Conservation (phyloP, 2,113 vertebrate species). For the Rhinoptilus africanus region DNA sequence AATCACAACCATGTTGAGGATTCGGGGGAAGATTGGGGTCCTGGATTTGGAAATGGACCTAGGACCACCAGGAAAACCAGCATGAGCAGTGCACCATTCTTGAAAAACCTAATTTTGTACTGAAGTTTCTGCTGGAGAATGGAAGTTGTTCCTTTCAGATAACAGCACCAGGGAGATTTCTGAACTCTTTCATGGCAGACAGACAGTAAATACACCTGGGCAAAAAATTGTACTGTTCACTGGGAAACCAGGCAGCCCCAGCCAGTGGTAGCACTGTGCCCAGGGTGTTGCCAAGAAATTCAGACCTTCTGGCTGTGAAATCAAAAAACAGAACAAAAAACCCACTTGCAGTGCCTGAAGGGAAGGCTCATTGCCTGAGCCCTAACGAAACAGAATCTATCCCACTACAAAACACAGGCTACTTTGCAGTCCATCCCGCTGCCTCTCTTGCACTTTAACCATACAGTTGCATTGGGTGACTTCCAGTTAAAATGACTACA, state of each 20-base stretch:
- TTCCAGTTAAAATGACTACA: not conserved
- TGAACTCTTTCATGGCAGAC: not conserved
- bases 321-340: not conserved
- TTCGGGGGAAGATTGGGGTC: not conserved
- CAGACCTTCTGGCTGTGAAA: not conserved
- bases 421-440: not conserved
- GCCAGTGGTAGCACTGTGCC: not conserved
- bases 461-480: not conserved
- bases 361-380: not conserved
- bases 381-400: not conserved
- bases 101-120: not conserved
- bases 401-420: not conserved
- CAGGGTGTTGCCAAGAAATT: not conserved
- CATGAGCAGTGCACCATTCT: not conserved
- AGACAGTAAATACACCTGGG: not conserved
- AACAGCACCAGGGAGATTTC: not conserved
- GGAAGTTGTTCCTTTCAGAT: not conserved
- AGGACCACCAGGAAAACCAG: not conserved
- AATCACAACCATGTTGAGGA: not conserved
- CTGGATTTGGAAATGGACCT: not conserved
- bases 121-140: not conserved
- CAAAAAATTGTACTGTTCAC: not conserved
- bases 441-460: not conserved
- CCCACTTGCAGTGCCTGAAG: not conserved
- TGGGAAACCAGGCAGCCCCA: not conserved